phyloP scores from a whole-genome alignment of 2,113 vertebrate genomes.

The Eleginops maclovinus region DNA sequence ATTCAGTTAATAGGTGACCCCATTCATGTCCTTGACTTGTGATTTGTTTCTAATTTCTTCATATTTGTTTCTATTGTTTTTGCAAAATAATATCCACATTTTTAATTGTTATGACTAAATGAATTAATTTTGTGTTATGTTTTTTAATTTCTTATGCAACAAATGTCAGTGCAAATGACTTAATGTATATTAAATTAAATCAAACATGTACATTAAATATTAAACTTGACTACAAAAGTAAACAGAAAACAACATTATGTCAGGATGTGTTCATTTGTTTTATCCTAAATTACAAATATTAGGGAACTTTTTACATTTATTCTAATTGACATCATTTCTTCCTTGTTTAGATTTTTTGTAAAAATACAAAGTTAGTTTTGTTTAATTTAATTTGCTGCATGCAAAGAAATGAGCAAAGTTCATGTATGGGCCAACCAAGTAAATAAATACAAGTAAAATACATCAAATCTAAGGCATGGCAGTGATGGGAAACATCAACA shows the following conservation, averaged over 20 bases:
- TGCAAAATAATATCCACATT: neutral
- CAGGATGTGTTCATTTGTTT: slow-evolving; percentile 5
- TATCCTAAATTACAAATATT: slow-evolving; percentile 7
- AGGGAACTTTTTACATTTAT: slow-evolving; percentile 45
- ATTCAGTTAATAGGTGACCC: neutral
- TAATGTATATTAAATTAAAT: neutral
- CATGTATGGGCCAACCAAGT: too few relatives aligned
- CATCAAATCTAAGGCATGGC: neutral
- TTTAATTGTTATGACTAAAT: neutral
- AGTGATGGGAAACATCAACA: neutral
- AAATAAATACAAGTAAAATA: neutral
- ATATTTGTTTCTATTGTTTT: neutral
- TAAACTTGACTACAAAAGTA: neutral
- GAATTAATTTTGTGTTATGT: too few relatives aligned
- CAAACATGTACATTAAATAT: neutral
- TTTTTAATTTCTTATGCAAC: too few relatives aligned
- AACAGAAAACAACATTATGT: slow-evolving; percentile 11
- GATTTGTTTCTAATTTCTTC: too few relatives aligned
- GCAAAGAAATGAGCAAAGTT: too few relatives aligned
- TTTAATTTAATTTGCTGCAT: too few relatives aligned
- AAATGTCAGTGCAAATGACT: neutral
- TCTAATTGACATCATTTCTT: slow-evolving; percentile 16
- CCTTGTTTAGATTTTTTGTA: neutral
- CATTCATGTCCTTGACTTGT: neutral
- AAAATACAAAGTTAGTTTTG: neutral